Evolutionary conservation across 2,113 vertebrate genomes (phyloP), one percentile per base, ranked within the genome.

Genomic region (Amphilophus citrinellus): DNA sequence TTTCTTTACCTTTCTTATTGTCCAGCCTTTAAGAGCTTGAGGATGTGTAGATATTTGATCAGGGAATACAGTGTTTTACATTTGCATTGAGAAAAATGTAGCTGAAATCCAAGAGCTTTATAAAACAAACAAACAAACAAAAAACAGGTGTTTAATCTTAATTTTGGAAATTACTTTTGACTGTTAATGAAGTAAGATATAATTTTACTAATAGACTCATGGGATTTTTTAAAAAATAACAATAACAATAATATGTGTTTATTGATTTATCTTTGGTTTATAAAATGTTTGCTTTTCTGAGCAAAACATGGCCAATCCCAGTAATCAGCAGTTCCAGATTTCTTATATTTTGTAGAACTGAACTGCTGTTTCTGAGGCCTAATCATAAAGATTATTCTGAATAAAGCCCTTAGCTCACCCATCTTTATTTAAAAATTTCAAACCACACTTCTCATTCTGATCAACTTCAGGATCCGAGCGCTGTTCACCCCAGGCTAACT

Each of bases 401-500:
- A 44, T 22, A 18, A 59, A 59, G 68, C 18, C 42, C 6, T 3
- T 53, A n/a, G 18, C 80, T 84, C 66, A 20, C 44, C 7, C 9
- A 4, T 80, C 37, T 80, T 66, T 57, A 14, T 73, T 66, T 59
- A 39, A 15, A 18, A 5, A 68, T 80, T 60, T 24, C 24, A 18
- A 62, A 39, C 39, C 30, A 14, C 0, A 1, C 76, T 14, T 35
- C 85, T 92, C 79, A 83, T 89, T 76, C 44, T 42, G 57, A 86
- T 86, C 87, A 87, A 71, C 77, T 44, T 79, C 78, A 62, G 79
- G 53, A 83, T 88, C 65, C 79, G 78, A 66, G 79, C 53, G 0
- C 60, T 6, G 63, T 78, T 86, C 30, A 2, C 85, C 83, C 57
- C 60, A 58, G 83, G 61, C 87, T 91, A 91, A 94, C 88, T 93